Evolutionary conservation across 1,140 invertebrate species (phyloP), one percentile per base, ranked within the genome.

Genomic region (Euschistus heros): DNA sequence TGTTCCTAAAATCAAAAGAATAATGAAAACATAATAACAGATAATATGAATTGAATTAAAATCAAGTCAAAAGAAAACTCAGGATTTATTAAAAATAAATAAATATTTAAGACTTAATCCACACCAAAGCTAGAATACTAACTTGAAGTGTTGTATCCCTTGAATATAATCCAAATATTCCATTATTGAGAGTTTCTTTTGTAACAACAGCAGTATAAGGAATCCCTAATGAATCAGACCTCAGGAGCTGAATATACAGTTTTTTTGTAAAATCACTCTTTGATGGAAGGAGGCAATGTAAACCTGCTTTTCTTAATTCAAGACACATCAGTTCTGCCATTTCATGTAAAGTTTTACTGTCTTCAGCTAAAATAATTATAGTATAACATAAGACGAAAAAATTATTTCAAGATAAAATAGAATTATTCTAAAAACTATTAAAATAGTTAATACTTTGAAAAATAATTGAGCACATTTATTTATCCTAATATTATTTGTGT

Each of bases 131-230:
- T 26, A 61, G 27, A 26, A 66, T n/a, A 37, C 42, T 54, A 72
- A 79, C 81, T 73, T 80, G 77, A 33, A 89, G 75, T 65, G 85
- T 87, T 5, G 89, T 91, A 70, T 86, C 86, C 68, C 88, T 80
- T 72, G 80, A 87, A 42, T 85, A 77, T 66, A 93, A 74, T 68
- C 80, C 75, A 65, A 86, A 75, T 66, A 91, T 80, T n/a, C 89
- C 90, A 76, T 80, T 83, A 69, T 80, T 80, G 3, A 91, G 75
- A 63, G 85, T 86, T 44, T 76, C 77, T 62, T 82, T 80, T 73
- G 82, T 79, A 15, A 90, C 72, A 5, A 84, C 75, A 46, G 88
- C 74, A 64, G 82, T 81, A 70, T 86, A 89, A n/a, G 86, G 83
- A 10, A 90, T 75, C n/a, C 79, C 76, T 69, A 81, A 74, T 60